These are phyloP conservation scores for Epizoanthus stellaris DNA, from an alignment of 92 coral and sea anemone genomes.

Conservation along the genomic window DNA sequence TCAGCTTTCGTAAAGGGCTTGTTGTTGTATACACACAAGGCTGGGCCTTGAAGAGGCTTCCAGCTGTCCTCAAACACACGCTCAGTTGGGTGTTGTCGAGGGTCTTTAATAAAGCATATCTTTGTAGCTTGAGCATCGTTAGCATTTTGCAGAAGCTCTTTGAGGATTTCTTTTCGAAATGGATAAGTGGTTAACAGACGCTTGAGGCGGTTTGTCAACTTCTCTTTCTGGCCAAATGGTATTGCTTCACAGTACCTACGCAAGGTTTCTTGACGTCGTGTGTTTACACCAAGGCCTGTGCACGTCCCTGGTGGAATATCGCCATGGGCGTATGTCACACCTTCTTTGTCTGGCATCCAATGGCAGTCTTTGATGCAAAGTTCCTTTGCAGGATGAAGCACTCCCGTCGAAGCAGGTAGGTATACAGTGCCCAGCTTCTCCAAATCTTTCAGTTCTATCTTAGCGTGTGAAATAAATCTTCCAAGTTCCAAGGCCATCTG, in stretches of 20 bases:
- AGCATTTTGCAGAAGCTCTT: conserved; percentile 90
- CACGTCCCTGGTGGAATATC: conserved; percentile 43
- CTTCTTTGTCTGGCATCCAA: conserved; percentile 75
- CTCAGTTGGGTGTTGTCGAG: conserved; percentile 66
- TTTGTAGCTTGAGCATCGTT: conserved; percentile 89
- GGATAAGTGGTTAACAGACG: conserved; percentile 76
- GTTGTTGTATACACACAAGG: conserved; percentile 83
- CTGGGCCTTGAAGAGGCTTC: conserved; percentile 88
- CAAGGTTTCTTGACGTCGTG: conserved; percentile 74
- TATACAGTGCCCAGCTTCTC: conserved; percentile 16
- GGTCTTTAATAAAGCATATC: conserved; percentile 81
- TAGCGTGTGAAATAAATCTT: not conserved
- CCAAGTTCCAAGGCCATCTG: not conserved
- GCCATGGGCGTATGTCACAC: conserved; percentile 47
- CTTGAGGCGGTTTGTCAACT: conserved; percentile 70
- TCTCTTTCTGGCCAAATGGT: conserved; percentile 83
- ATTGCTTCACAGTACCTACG: conserved; percentile 44
- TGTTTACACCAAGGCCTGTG: conserved; percentile 64
- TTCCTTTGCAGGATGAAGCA: conserved; percentile 55
- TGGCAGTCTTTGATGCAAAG: conserved; percentile 75
- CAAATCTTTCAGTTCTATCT: not conserved
- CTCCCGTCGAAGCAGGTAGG: conserved; percentile 61
- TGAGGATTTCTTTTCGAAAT: conserved; percentile 71
- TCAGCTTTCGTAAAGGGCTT: conserved; percentile 79
- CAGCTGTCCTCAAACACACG: conserved; percentile 76